phyloP scores from a whole-genome alignment of 2,113 vertebrate genomes.

The Gopherus evgoodei region DNA sequence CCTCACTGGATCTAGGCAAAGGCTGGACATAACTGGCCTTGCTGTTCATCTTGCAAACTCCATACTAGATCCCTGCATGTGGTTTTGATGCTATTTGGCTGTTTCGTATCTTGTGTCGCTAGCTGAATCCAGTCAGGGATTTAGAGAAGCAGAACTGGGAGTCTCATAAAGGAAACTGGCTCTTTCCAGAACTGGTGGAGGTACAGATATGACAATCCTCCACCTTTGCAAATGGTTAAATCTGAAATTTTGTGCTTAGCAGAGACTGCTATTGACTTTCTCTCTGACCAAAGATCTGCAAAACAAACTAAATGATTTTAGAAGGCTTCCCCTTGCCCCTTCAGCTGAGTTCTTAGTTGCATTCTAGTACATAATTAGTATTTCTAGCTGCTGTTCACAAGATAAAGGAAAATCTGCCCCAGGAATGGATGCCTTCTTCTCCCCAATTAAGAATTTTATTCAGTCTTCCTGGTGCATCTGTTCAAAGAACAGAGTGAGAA shows the following conservation, averaged over 20 bases:
- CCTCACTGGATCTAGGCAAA: accelerated
- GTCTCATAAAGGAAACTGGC: accelerated
- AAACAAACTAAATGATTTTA: neutral
- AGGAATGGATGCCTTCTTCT: neutral
- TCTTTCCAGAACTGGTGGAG: neutral
- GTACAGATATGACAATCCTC: neutral
- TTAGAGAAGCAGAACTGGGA: accelerated
- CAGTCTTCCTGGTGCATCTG: neutral
- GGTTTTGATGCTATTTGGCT: neutral
- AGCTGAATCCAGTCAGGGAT: accelerated
- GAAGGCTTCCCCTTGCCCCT: neutral
- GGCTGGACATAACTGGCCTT: accelerated
- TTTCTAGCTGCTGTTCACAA: neutral
- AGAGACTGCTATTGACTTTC: neutral
- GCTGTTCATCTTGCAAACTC: accelerated
- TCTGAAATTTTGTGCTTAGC: neutral
- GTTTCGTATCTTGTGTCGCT: neutral
- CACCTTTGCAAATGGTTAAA: accelerated
- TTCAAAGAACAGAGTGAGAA: slow-evolving; percentile 36
- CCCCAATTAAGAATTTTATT: neutral
- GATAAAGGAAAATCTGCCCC: neutral
- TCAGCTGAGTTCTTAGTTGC: neutral
- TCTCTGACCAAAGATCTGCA: neutral
- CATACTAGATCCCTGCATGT: accelerated
- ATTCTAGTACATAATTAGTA: neutral